Evolutionary conservation across 2,113 vertebrate species (phyloP).

Genomic region (Nerophis lumbriciformis): DNA sequence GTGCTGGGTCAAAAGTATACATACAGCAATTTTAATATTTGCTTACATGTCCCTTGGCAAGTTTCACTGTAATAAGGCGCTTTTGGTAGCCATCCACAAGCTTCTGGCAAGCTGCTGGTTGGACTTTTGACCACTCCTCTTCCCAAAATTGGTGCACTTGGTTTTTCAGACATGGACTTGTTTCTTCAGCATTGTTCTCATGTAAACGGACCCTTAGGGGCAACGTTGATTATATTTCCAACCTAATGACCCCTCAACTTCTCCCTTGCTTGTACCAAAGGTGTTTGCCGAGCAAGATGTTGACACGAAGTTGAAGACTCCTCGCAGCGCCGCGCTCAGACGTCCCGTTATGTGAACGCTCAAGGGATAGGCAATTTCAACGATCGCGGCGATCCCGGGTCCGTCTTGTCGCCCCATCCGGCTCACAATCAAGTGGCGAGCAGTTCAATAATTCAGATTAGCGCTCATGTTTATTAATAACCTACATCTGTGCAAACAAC

Average conservation of each 20-base stretch:
- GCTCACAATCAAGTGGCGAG: constrained; percentile 90
- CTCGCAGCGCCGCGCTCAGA: constrained; percentile 74
- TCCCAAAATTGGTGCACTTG: no score
- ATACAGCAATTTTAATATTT: no score
- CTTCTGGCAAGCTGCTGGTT: no score
- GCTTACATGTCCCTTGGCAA: no score
- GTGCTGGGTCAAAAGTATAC: no score
- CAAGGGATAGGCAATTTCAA: constrained; percentile 82
- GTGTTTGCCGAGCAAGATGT: constrained; percentile 1
- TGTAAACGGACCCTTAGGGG: neutral
- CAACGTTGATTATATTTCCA: no score
- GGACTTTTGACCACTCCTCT: no score
- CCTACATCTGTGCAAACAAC: constrained; percentile 99
- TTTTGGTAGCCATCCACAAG: no score
- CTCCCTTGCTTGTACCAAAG: neutral
- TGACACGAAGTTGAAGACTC: constrained; percentile 57
- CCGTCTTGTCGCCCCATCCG: constrained; percentile 43
- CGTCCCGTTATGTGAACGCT: constrained; percentile 83
- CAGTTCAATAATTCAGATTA: constrained; percentile 99
- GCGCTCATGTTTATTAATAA: constrained; percentile 99
- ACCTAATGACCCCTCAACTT: neutral
- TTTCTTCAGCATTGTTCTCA: no score
- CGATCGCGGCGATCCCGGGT: constrained; percentile 53
- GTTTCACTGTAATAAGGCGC: no score
- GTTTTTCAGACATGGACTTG: no score